Percentiles rank a stretch among this genome's conserved stretches.
Evolutionary conservation across 2,113 vertebrate genomes (phyloP).

Genomic region (Motacilla tschutschensis): DNA sequence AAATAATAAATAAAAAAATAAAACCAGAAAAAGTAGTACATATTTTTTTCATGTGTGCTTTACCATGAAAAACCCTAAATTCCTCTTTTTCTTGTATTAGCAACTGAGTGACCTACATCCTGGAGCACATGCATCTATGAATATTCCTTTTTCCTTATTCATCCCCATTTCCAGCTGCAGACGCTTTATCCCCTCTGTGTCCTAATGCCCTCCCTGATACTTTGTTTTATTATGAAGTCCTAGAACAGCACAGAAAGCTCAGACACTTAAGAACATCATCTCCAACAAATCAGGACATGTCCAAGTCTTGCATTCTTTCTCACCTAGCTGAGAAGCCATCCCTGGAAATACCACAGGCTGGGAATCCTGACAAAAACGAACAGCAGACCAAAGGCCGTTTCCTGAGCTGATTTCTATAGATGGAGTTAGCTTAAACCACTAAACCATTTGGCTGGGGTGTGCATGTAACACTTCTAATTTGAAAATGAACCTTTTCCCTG

Average conservation of each 20-base stretch:
- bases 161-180: neutral
- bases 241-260: neutral
- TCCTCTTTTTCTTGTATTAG: neutral
- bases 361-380: neutral
- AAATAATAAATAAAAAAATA: too few relatives aligned
- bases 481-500: neutral
- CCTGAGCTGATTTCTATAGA: neutral
- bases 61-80: neutral
- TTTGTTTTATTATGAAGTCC: neutral
- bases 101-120: neutral
- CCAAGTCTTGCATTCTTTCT: neutral
- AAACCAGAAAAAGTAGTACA: accelerated
- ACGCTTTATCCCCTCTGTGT: neutral
- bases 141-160: neutral
- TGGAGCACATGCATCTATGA: neutral
- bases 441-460: neutral
- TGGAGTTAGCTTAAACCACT: neutral
- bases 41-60: neutral
- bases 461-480: neutral
- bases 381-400: neutral
- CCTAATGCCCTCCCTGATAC: neutral
- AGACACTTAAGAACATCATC: neutral
- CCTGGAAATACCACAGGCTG: neutral
- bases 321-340: neutral
- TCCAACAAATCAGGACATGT: neutral